A percentile compares a stretch with the other conserved stretches of the same genome.
phyloP scores from a whole-genome alignment of 2,797 vertebrate genomes.

The Rhodeus uyekii region DNA sequence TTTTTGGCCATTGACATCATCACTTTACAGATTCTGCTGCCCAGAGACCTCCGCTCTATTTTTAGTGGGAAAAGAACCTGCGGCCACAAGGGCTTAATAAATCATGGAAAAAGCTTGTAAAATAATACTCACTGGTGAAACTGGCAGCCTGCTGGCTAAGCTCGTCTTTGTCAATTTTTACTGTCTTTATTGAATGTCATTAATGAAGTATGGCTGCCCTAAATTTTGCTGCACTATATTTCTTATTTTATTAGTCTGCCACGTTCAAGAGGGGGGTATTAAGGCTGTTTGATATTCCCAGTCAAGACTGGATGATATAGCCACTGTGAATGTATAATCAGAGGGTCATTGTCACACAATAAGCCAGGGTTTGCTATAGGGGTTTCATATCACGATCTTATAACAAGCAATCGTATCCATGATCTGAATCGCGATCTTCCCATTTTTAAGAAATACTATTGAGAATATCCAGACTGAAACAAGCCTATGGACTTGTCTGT shows the following conservation, averaged over 20 bases:
- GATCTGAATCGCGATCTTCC: no score
- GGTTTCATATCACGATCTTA: no score
- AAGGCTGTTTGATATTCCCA: slow-evolving; percentile 35
- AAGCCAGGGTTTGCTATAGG: no score
- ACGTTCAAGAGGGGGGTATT: slow-evolving; percentile 9
- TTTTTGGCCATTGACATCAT: slow-evolving; percentile 18
- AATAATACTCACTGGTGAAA: slow-evolving; percentile 34
- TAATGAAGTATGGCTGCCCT: slow-evolving; percentile 39
- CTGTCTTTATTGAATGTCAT: slow-evolving; percentile 47
- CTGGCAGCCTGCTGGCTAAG: slow-evolving; percentile 37
- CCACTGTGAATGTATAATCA: background rate
- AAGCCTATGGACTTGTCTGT: no score
- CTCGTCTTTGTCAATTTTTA: slow-evolving; percentile 48
- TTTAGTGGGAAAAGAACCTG: slow-evolving; percentile 56
- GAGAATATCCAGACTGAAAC: no score
- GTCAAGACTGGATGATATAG: slow-evolving; percentile 5
- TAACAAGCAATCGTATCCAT: no score
- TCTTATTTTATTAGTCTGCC: slow-evolving; percentile 43
- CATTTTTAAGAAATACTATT: no score
- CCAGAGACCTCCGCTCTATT: slow-evolving; percentile 64
- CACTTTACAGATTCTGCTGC: slow-evolving; percentile 24
- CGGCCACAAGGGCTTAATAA: slow-evolving; percentile 42
- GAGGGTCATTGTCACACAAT: background rate
- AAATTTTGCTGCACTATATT: slow-evolving; percentile 35
- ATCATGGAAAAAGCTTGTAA: slow-evolving; percentile 42